A percentile compares a stretch with the other conserved stretches of the same genome.
These are phyloP conservation scores for Pterocles orientalis DNA, from an alignment of 2,113 vertebrate genomes.

Conservation along the genomic window DNA sequence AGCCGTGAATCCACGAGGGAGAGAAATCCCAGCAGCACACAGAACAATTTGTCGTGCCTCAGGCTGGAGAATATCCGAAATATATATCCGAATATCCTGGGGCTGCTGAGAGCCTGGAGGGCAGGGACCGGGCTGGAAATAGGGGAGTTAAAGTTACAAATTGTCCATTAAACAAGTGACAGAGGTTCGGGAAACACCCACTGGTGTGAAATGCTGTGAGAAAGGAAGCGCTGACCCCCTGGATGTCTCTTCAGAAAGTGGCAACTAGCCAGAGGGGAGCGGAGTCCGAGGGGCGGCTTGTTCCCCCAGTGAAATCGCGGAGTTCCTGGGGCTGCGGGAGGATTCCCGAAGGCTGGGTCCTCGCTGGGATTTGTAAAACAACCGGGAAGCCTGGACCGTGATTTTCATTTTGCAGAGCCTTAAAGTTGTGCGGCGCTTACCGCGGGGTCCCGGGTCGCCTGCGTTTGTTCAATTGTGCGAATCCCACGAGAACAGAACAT, in stretches of 20 bases:
- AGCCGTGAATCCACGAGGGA: fast-evolving
- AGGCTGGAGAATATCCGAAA: background rate
- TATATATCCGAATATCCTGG: background rate
- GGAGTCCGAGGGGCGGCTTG: background rate
- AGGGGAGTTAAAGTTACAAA: background rate
- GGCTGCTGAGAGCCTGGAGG: fast-evolving
- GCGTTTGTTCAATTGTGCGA: background rate
- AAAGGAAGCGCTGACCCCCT: background rate
- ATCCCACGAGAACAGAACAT: background rate
- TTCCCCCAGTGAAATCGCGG: fast-evolving
- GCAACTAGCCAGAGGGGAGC: background rate
- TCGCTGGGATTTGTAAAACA: background rate
- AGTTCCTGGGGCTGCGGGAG: background rate
- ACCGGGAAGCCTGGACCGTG: fast-evolving
- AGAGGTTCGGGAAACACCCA: fast-evolving
- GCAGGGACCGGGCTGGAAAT: background rate
- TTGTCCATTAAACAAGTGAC: background rate
- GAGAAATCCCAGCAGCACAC: fast-evolving
- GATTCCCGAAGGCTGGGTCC: background rate
- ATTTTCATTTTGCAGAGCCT: background rate
- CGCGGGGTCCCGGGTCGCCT: background rate
- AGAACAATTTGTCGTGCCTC: fast-evolving
- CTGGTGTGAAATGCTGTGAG: background rate
- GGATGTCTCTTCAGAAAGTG: background rate
- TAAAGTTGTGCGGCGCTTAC: background rate